Evolutionary conservation across 2,888 invertebrate genomes (phyloP).

Genomic region (Torymus tubicola): DNA sequence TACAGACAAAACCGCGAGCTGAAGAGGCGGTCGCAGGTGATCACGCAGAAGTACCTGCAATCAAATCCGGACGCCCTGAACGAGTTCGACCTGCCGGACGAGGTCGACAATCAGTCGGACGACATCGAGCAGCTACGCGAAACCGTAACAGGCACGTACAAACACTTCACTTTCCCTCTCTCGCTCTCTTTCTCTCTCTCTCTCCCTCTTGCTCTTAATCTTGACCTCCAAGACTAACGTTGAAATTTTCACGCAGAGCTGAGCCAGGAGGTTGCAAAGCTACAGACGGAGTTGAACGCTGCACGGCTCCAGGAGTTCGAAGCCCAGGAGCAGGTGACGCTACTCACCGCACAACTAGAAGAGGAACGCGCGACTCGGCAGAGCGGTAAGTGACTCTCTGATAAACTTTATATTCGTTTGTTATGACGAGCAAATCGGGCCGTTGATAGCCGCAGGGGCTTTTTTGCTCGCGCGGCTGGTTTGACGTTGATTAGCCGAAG

Average conservation of each 20-base stretch:
- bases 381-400: conserved; percentile 63
- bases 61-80: conserved; percentile 78
- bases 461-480: no score
- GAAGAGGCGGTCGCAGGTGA: conserved; percentile 82
- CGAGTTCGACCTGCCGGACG: conserved; percentile 72
- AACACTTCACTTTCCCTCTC: neutral
- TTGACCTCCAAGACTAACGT: neutral
- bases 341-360: conserved; percentile 76
- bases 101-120: conserved; percentile 72
- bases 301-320: conserved; percentile 84
- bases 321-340: conserved; percentile 80
- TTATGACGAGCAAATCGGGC: no score
- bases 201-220: no score
- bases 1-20: conserved; percentile 86
- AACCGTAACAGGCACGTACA: conserved; percentile 78
- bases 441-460: no score
- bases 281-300: conserved; percentile 83
- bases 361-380: conserved; percentile 76
- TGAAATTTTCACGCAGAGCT: conserved; percentile 76
- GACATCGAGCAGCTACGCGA: conserved; percentile 84
- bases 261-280: conserved; percentile 81
- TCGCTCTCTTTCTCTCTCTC: neutral
- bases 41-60: conserved; percentile 79
- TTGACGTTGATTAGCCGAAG: no score
- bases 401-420: no score